Conservation (phyloP, 2,888 invertebrate species). For the Hydroisotoma schaefferi region DNA sequence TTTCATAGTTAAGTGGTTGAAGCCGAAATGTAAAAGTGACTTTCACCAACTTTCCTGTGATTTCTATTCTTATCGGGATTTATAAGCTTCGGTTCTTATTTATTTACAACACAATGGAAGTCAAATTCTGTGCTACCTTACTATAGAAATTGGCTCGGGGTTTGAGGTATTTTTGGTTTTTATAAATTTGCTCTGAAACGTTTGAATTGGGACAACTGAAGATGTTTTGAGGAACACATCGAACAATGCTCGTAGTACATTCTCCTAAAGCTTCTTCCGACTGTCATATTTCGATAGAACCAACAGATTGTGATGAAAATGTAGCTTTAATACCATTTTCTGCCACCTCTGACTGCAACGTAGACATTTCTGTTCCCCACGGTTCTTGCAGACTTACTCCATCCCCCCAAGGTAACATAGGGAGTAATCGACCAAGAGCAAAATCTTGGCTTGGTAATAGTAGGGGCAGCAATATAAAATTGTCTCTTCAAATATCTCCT, state of each 20-base stretch:
- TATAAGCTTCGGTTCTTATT: too few relatives aligned
- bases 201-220: too few relatives aligned
- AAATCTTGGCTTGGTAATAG: slow-evolving; percentile 15
- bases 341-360: slow-evolving; percentile 5
- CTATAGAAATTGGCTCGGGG: too few relatives aligned
- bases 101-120: too few relatives aligned
- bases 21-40: too few relatives aligned
- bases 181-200: too few relatives aligned
- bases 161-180: too few relatives aligned
- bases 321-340: slow-evolving; percentile 13
- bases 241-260: slow-evolving; percentile 2
- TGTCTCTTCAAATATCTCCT: slow-evolving; percentile 11
- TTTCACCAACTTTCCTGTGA: too few relatives aligned
- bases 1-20: too few relatives aligned
- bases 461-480: slow-evolving; percentile 6
- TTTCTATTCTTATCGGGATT: too few relatives aligned
- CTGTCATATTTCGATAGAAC: slow-evolving; percentile 16
- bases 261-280: background rate
- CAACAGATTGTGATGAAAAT: slow-evolving; percentile 17
- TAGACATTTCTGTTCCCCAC: slow-evolving; percentile 9
- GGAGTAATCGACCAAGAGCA: slow-evolving; percentile 12
- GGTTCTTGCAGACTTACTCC: slow-evolving; percentile 23
- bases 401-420: slow-evolving; percentile 5
- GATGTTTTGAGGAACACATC: background rate
- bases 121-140: too few relatives aligned